A percentile compares a stretch with the other conserved stretches of the same genome.
These are phyloP conservation scores for Oxystoma pomonae DNA, from an alignment of 2,888 invertebrate genomes.

Conservation along the genomic window DNA sequence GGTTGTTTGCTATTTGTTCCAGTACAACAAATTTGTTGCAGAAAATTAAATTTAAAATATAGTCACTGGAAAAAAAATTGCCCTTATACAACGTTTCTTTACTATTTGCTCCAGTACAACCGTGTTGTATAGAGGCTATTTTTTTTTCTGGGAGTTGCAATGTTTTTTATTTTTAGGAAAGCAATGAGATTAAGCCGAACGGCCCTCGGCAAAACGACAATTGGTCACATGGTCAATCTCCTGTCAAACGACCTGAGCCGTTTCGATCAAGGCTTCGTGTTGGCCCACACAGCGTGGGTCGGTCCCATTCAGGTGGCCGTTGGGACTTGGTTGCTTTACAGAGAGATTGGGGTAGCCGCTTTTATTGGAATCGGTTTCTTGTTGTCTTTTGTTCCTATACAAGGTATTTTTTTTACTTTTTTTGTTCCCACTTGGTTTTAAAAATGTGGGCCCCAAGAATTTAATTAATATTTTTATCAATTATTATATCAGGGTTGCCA, in stretches of 20 bases:
- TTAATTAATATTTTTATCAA: no score
- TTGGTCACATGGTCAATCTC: slow-evolving; percentile 48
- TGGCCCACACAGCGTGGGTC: slow-evolving; percentile 80
- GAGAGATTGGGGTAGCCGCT: slow-evolving; percentile 46
- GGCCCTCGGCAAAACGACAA: slow-evolving; percentile 59
- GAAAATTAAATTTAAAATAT: no score
- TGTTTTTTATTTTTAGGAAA: slow-evolving; percentile 53
- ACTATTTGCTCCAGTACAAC: no score
- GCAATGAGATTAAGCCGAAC: slow-evolving; percentile 46
- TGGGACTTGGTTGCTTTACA: slow-evolving; percentile 54
- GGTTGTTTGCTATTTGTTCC: no score
- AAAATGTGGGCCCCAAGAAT: no score
- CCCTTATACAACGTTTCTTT: no score
- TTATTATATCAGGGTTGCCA: no score
- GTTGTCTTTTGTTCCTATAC: slow-evolving; percentile 44
- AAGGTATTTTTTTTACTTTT: no score
- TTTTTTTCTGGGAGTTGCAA: neutral
- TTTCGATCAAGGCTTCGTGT: slow-evolving; percentile 85
- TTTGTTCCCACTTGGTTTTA: no score
- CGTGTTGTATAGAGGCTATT: no score
- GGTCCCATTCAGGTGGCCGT: slow-evolving; percentile 60
- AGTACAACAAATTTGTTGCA: no score
- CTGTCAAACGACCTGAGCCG: slow-evolving; percentile 66
- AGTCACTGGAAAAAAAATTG: no score
- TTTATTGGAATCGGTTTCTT: slow-evolving; percentile 48